Percentiles rank a stretch among this genome's conserved stretches.
Conservation (phyloP, 2,888 invertebrate species). For the Dasysyrphus albostriatus region DNA sequence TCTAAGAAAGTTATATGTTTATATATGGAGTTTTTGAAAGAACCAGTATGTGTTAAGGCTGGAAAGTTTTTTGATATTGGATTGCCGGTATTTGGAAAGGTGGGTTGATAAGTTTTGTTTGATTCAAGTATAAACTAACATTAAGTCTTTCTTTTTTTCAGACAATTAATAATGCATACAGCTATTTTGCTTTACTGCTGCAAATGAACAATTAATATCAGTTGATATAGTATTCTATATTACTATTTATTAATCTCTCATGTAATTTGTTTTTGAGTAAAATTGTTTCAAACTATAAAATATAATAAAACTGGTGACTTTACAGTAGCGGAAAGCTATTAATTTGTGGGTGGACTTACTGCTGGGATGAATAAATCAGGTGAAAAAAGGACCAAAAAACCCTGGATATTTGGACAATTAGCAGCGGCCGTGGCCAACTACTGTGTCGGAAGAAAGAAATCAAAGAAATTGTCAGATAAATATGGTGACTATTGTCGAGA, state of each 20-base stretch:
- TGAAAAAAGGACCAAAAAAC: no score
- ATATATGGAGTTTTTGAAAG: slow-evolving; percentile 80
- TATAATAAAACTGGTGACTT: no score
- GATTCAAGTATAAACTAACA: background rate
- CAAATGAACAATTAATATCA: slow-evolving; percentile 77
- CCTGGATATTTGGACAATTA: no score
- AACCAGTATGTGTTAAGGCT: slow-evolving; percentile 78
- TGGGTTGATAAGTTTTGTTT: slow-evolving; percentile 32
- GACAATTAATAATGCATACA: slow-evolving; percentile 81
- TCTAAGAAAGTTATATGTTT: slow-evolving; percentile 78
- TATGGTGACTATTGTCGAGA: no score
- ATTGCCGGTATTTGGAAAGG: slow-evolving; percentile 80
- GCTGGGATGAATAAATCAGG: no score
- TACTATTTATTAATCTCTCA: background rate
- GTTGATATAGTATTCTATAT: background rate
- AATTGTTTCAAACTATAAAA: no score
- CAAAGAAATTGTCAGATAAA: no score
- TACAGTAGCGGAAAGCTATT: no score
- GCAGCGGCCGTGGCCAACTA: no score
- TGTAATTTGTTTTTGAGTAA: no score
- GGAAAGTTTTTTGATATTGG: slow-evolving; percentile 80
- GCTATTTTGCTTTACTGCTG: slow-evolving; percentile 80
- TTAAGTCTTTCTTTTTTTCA: slow-evolving; percentile 60
- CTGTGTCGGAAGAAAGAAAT: no score
- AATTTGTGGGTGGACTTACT: no score